Percentiles rank a stretch among this genome's conserved stretches.
Conservation (phyloP, 2,888 invertebrate genomes). For the Papilio demoleus region DNA sequence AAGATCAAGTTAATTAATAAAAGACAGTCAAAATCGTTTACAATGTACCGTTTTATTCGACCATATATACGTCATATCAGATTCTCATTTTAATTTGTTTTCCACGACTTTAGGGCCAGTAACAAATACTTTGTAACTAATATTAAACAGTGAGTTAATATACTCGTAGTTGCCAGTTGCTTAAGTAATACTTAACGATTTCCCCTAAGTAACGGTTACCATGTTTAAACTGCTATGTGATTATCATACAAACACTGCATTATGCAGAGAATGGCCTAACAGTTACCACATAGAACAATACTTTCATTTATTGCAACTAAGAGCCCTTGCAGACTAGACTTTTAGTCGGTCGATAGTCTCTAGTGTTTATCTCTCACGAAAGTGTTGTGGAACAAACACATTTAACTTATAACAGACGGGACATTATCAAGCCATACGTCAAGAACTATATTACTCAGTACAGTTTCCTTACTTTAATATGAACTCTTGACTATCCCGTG, state of each 20-base stretch:
- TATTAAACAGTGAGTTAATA: background rate
- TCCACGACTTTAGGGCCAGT: background rate
- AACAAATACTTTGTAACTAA: background rate
- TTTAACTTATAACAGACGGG: background rate
- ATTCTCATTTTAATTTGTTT: no score
- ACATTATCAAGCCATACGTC: background rate
- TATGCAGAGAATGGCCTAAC: background rate
- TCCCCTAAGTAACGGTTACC: slow-evolving; percentile 2
- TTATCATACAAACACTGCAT: slow-evolving; percentile 21
- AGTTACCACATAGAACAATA: slow-evolving; percentile 20
- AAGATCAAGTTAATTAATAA: no score
- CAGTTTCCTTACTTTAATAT: background rate
- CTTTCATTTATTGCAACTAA: slow-evolving; percentile 33
- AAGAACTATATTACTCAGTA: background rate
- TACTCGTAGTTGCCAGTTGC: background rate
- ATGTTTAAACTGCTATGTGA: slow-evolving; percentile 22
- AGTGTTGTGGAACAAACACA: background rate
- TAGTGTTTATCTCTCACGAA: no score
- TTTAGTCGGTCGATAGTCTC: no score
- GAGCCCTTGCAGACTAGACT: no score
- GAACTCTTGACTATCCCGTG: background rate
- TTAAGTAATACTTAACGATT: background rate
- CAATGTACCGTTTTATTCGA: no score
- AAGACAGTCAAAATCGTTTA: no score
- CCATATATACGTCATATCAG: no score